phyloP scores from a whole-genome alignment of 2,888 invertebrate species.

The Microplitis deprimator region DNA sequence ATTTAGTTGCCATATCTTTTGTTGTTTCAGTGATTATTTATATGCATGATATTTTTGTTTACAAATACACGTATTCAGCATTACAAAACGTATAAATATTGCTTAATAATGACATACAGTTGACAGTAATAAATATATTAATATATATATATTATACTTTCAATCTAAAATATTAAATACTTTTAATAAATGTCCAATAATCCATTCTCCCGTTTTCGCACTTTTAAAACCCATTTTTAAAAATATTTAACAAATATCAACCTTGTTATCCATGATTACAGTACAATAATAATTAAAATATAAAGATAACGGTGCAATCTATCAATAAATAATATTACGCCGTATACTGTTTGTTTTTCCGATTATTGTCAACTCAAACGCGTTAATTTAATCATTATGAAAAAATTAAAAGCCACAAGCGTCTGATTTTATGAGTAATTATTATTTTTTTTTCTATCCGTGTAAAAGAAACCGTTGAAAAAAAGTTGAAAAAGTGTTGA shows the following conservation, averaged over 20 bases:
- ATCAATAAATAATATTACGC: neutral
- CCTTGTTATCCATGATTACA: neutral
- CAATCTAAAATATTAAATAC: constrained; percentile 52
- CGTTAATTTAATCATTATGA: neutral
- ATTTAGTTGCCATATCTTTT: constrained; percentile 40
- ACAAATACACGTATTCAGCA: constrained; percentile 59
- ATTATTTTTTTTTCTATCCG: no score
- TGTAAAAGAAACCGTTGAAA: no score
- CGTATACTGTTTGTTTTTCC: neutral
- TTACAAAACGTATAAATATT: constrained; percentile 67
- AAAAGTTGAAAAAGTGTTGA: no score
- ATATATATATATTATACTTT: constrained; percentile 46
- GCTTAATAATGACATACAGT: constrained; percentile 60
- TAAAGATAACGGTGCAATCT: neutral
- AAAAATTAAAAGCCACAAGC: neutral
- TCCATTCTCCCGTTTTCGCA: constrained; percentile 24
- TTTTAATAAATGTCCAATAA: constrained; percentile 38
- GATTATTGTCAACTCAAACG: neutral
- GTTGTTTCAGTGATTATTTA: constrained; percentile 59
- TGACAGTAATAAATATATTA: constrained; percentile 62
- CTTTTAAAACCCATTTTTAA: constrained; percentile 7
- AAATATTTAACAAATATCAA: neutral
- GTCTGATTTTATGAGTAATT: neutral
- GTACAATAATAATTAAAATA: neutral
- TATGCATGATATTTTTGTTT: constrained; percentile 56